Base-by-base conservation (phyloP, 2,888 invertebrate genomes). In the Ophion ellenae region DNA sequence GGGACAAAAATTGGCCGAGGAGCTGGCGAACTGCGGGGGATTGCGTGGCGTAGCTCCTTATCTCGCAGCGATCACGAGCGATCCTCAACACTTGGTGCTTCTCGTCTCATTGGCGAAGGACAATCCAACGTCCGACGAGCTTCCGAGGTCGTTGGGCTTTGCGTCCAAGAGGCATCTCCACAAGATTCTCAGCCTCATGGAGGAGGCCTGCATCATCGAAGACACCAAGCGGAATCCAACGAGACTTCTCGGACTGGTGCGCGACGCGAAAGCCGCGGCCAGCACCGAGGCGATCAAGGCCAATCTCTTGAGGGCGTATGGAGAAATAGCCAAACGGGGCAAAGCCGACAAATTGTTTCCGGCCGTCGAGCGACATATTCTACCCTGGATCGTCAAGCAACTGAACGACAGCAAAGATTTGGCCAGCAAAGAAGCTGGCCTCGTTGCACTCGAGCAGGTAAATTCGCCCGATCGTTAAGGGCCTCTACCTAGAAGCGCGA, bases 391-490 rank as follows among this genome's bases (percentile, higher is more conserved):
- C 11, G 79, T 93, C 20, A 88, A 88, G 53, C 93, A 93, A 61
- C 84, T 93, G 36, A 91, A 87, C 76, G 92, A 92, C 0, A 90
- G 90, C 57, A 92, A 92, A 78, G 92, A 93, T 84, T 36, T 88
- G 4, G 88, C 77, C 14, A 91, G 90, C 4, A 92, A 92, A 77
- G 92, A 92, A 80, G 92, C 92, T 45, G 93, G 91, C 5, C 86
- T 93, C 4, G 47, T 90, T 4, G 93, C 93, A 17, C 87, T 93
- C 9, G 92, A 93, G 79, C 92, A 92, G 87, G 92, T 91, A 67
- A 83, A 45, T 63, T 79, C 9, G 45, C 7, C 6, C 4, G 4
- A 4, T 32, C 32, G 32, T 32, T 32, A 32, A 32, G 32, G 32
- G 32, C 2, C 3, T 3, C 32, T 32, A 32, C 32, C 32, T 3